Evolutionary conservation across 2,113 vertebrate species (phyloP).

Genomic region (Orycteropus afer): DNA sequence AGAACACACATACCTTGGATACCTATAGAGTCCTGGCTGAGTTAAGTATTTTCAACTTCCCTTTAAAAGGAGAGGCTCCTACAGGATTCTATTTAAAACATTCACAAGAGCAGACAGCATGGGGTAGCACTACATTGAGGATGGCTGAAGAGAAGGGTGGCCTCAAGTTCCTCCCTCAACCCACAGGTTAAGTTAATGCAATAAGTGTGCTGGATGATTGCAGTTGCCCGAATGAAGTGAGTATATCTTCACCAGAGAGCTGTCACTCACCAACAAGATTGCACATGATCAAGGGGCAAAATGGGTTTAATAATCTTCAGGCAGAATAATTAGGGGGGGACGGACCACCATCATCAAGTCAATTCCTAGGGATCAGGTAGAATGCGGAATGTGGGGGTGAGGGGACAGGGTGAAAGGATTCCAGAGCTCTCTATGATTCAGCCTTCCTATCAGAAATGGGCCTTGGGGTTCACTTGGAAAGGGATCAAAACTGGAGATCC

Average conservation of each 20-base stretch:
- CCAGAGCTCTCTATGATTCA: not conserved
- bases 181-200: not conserved
- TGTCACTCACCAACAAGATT: not conserved
- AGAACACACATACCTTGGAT: slow-evolving; percentile 61
- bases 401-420: too few species aligned
- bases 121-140: not conserved
- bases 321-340: not conserved
- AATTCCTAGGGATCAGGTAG: not conserved
- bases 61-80: slow-evolving; percentile 55
- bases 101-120: slow-evolving; percentile 35
- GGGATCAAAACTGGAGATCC: too few species aligned
- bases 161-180: not conserved
- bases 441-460: not conserved
- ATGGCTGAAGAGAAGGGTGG: not conserved
- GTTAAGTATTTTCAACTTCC: slow-evolving; percentile 62
- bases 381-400: not conserved
- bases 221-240: not conserved
- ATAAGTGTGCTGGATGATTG: not conserved
- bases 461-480: too few species aligned
- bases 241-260: not conserved
- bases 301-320: not conserved
- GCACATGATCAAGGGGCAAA: not conserved
- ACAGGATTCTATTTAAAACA: slow-evolving; percentile 67
- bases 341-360: too few species aligned
- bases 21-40: slow-evolving; percentile 17